These are phyloP conservation scores for Masnerella sp. DNA, from an alignment of 2,888 invertebrate species.

Conservation along the genomic window DNA sequence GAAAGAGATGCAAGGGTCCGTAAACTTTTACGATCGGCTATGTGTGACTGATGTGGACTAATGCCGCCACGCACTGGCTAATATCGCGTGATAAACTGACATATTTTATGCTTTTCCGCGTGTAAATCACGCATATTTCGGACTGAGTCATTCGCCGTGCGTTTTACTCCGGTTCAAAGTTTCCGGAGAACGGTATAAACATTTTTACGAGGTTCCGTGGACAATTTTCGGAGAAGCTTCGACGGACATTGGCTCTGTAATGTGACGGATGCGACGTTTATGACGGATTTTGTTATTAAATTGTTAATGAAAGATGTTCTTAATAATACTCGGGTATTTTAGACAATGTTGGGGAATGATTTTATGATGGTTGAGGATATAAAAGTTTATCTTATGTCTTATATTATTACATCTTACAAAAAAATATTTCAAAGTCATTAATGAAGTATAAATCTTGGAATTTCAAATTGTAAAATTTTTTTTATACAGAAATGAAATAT, in stretches of 20 bases:
- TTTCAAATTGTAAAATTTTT: too few relatives aligned
- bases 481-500: too few relatives aligned
- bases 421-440: too few relatives aligned
- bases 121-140: slow-evolving; percentile 64
- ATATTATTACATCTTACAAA: too few relatives aligned
- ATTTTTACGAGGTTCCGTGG: slow-evolving; percentile 43
- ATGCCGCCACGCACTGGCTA: slow-evolving; percentile 49
- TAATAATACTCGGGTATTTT: too few relatives aligned
- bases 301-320: slow-evolving; percentile 28
- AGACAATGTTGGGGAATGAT: too few relatives aligned
- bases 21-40: slow-evolving; percentile 66
- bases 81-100: slow-evolving; percentile 67
- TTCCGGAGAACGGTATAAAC: slow-evolving; percentile 45
- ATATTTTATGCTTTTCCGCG: slow-evolving; percentile 64
- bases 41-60: slow-evolving; percentile 58
- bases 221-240: slow-evolving; percentile 38
- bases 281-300: slow-evolving; percentile 26
- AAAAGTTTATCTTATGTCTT: too few relatives aligned
- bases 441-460: too few relatives aligned
- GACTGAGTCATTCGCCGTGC: slow-evolving; percentile 22
- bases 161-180: slow-evolving; percentile 30
- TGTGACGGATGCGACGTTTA: slow-evolving; percentile 24
- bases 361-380: too few relatives aligned
- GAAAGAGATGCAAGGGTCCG: slow-evolving; percentile 56
- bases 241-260: slow-evolving; percentile 26